These are phyloP conservation scores for Stegodyphus mimosarum DNA, from an alignment of 1,140 invertebrate genomes.

Conservation along the genomic window DNA sequence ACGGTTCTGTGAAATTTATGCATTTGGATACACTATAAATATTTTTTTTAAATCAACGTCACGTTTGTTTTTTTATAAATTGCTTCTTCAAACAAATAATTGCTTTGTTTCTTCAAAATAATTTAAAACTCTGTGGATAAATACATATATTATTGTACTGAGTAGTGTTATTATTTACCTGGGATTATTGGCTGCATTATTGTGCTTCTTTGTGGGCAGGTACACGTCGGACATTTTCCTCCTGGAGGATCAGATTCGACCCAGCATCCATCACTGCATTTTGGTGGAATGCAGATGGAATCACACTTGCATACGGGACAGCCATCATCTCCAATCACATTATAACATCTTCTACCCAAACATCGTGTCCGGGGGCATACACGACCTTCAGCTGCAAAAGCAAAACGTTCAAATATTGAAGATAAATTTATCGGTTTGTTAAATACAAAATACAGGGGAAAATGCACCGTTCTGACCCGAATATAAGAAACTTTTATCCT, in stretches of 20 bases:
- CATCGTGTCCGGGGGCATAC: slow-evolving; percentile 46
- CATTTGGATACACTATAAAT: too few relatives aligned
- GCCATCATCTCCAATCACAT: slow-evolving; percentile 49
- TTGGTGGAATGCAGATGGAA: slow-evolving; percentile 49
- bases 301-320: slow-evolving; percentile 54
- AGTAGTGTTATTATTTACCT: neutral
- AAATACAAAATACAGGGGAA: too few relatives aligned
- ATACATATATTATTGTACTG: too few relatives aligned
- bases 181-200: slow-evolving; percentile 17
- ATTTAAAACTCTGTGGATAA: too few relatives aligned
- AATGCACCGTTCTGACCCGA: too few relatives aligned
- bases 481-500: too few relatives aligned
- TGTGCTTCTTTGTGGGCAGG: slow-evolving; percentile 15
- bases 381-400: slow-evolving; percentile 30
- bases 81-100: too few relatives aligned
- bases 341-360: slow-evolving; percentile 31
- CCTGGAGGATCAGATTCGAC: slow-evolving; percentile 30
- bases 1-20: too few relatives aligned
- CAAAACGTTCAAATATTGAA: neutral
- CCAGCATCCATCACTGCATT: slow-evolving; percentile 24
- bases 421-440: too few relatives aligned
- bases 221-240: slow-evolving; percentile 51
- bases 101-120: too few relatives aligned
- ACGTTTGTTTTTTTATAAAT: too few relatives aligned
- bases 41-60: too few relatives aligned